phyloP scores from a whole-genome alignment of 2,888 invertebrate genomes.

The Monochamus alternatus region DNA sequence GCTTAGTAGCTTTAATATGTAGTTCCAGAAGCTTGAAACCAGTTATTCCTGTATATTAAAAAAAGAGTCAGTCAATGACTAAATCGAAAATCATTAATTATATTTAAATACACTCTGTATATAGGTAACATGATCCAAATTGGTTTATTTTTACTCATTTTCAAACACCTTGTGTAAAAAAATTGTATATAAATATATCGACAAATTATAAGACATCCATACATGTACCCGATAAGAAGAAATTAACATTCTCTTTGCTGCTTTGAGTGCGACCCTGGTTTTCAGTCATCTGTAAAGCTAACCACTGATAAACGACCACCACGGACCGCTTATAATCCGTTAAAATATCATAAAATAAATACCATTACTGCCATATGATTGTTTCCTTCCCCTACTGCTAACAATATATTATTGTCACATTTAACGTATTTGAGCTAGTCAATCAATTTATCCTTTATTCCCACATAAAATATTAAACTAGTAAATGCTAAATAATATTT shows the following conservation, averaged over 20 bases:
- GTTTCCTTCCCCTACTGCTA: slow-evolving; percentile 28
- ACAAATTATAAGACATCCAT: too few species aligned
- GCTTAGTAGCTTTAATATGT: too few species aligned
- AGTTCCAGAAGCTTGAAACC: too few species aligned
- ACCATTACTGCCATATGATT: slow-evolving; percentile 55
- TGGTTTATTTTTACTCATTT: too few species aligned
- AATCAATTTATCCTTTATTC: slow-evolving; percentile 17
- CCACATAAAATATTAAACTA: neutral
- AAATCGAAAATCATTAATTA: too few species aligned
- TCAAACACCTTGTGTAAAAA: too few species aligned
- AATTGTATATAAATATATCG: too few species aligned
- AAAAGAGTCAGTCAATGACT: too few species aligned
- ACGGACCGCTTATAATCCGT: slow-evolving; percentile 58
- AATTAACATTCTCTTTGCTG: neutral
- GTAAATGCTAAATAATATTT: neutral
- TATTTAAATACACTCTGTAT: too few species aligned
- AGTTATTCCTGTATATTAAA: too few species aligned
- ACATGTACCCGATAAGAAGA: neutral
- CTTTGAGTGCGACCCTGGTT: slow-evolving; percentile 15
- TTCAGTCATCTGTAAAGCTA: slow-evolving; percentile 58
- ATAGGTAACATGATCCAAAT: too few species aligned
- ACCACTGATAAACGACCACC: slow-evolving; percentile 57
- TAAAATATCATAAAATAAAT: slow-evolving; percentile 62
- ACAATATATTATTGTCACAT: slow-evolving; percentile 29
- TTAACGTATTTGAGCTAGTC: neutral